These are phyloP conservation scores for Drosophila persimilis DNA, from an alignment of 1,140 invertebrate species.

Conservation along the genomic window DNA sequence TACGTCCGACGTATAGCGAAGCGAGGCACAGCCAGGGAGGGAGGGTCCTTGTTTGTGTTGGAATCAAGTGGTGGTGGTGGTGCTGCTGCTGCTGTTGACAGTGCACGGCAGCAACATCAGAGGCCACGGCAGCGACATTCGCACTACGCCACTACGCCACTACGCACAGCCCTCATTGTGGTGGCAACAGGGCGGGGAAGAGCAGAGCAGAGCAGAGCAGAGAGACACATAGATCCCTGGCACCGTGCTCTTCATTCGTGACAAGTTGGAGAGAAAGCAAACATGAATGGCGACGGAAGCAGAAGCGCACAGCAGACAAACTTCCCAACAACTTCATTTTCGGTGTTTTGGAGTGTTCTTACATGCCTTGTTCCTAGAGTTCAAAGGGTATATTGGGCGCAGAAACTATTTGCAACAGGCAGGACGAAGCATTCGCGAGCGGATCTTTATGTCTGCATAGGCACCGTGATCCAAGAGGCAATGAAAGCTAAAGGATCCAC, in stretches of 20 bases:
- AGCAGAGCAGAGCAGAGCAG: not conserved
- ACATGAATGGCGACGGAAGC: conserved; percentile 39
- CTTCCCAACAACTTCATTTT: conserved; percentile 49
- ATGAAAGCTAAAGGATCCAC: too few relatives aligned
- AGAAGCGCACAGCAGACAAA: conserved; percentile 23
- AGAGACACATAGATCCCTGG: too few relatives aligned
- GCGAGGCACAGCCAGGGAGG: not conserved
- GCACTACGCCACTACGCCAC: conserved; percentile 3
- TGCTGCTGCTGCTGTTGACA: conserved; percentile 49
- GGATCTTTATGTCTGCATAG: too few relatives aligned
- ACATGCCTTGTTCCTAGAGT: too few relatives aligned
- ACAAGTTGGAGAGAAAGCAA: conserved; percentile 70
- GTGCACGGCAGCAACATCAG: conserved; percentile 54
- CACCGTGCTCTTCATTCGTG: conserved; percentile 41
- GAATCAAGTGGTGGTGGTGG: conserved; percentile 59
- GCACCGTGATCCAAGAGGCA: too few relatives aligned
- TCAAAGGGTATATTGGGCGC: too few relatives aligned
- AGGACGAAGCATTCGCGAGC: too few relatives aligned
- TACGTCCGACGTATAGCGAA: conserved; percentile 32
- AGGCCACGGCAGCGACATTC: conserved; percentile 26
- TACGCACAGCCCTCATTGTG: conserved; percentile 1
- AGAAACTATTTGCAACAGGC: too few relatives aligned
- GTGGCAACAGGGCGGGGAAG: not conserved
- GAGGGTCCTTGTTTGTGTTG: conserved; percentile 64
- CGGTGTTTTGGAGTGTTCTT: conserved; percentile 1